Base-by-base conservation (phyloP, 2,797 vertebrate species). In the Atherinosoma microstoma region DNA sequence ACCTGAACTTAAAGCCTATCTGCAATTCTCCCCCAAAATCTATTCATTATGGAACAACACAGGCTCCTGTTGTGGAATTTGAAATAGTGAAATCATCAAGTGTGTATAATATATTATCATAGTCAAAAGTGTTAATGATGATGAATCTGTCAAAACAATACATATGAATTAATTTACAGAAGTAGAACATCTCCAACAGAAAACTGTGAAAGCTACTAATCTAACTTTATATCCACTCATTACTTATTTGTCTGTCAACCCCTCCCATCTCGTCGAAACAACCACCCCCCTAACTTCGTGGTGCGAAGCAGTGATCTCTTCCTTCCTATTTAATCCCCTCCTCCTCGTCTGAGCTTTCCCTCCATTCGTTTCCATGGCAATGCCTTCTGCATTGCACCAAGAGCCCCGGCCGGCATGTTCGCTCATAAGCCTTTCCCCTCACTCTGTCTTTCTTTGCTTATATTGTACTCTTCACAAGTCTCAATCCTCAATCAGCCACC, bases 371-470 rank as follows among this genome's bases (percentile, higher is more conserved):
- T 94, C 96, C 95, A 96, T 95, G 95, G 95, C 88, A 94, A 97
- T 95, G 87, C 92, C 78, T 89, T 94, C 94, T 95, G 96, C 95
- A 96, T 94, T 96, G 95, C 95, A 95, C 92, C 93, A 95, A 94
- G 93, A 94, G 92, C 93, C 93, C 92, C 81, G 81, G 87, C 83
- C 79, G 79, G 87, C 85, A 76, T 80, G 85, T 86, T 92, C 85
- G 47, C 72, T 90, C 87, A 73, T 75, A 79, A 89, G 90, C 86
- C 83, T 83, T 89, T 87, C 78, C 80, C 76, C 82, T 84, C 56
- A 78, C 63, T 75, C 67, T 74, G 61, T 85, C 69, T 70, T 63
- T 71, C 69, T 58, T 71, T 27, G 20, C 75, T 78, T 22, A 18
- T 58, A 76, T 70, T 76, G 76, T 86, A 81, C 75, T 84, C 66